Evolutionary conservation across 2,113 vertebrate genomes (phyloP), one percentile per base, ranked within the genome.

Genomic region (Pygoscelis adeliae): DNA sequence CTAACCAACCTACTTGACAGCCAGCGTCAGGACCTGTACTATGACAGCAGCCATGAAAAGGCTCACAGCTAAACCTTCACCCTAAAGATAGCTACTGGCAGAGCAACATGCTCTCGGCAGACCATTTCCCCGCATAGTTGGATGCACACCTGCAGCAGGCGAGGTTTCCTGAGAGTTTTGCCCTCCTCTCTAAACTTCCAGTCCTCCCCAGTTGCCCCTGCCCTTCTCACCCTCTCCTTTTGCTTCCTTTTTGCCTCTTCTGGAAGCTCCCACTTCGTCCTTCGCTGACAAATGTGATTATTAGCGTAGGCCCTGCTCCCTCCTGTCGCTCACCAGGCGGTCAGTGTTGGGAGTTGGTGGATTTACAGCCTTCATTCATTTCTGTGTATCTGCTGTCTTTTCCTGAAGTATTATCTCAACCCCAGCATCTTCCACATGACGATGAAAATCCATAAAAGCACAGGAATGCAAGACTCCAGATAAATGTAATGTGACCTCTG

Each of bases 41-140:
- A 5, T 2, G 23, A 5, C 5, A 18, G n/a, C 3, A 40, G 53
- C 49, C 11, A 0, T 25, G 32, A 15, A 46, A 32, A 61, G n/a
- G 22, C 40, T n/a, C 5, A 5, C 27, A 30, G 56, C 61, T 34
- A n/a, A 44, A 66, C 53, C 15, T 12, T 58, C 27, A 3, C 27
- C 50, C 32, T 46, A 18, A 58, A 11, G 25, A 42, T 5, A 8
- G 34, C 21, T 36, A 27, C 36, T 25, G 67, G 27, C 77, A 58
- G 4, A 61, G 71, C 13, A 20, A 52, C 38, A 3, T 0, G 12
- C 27, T 38, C 50, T 22, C 2, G 0, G 16, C 67, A 11, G 38
- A 27, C 44, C 42, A 11, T 29, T 61, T 46, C 34, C 23, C 58
- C 0, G 2, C 5, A 2, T 55, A 72, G 47, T 32, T 59, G 79